Evolutionary conservation across 2,888 invertebrate genomes (phyloP).

Genomic region (Calliphora vomitoria): DNA sequence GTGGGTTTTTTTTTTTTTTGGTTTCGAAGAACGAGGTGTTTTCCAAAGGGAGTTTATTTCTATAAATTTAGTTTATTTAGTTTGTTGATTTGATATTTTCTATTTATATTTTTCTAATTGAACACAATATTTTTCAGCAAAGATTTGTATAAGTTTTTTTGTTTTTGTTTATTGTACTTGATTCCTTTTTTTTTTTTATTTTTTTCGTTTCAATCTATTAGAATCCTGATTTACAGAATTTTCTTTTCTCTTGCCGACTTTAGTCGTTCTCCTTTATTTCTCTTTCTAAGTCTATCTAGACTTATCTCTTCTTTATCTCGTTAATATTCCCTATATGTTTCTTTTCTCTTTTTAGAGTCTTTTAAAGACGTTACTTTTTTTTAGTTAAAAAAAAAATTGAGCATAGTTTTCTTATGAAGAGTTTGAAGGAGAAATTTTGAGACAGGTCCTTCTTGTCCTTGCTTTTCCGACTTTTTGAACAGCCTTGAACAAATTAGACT

Average conservation of each 20-base stretch:
- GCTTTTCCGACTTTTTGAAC: not conserved
- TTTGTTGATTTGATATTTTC: constrained; percentile 32
- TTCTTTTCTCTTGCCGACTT: not conserved
- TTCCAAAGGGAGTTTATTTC: constrained; percentile 32
- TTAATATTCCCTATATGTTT: constrained; percentile 9
- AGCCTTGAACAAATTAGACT: constrained; percentile 23
- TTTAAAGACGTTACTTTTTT: constrained; percentile 22
- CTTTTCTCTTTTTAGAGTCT: constrained; percentile 28
- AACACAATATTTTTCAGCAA: constrained; percentile 75
- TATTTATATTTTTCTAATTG: constrained; percentile 61
- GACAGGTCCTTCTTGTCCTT: constrained; percentile 12
- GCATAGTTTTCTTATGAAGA: constrained; percentile 12
- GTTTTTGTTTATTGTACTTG: constrained; percentile 64
- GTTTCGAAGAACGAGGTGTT: not conserved
- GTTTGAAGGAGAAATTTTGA: constrained; percentile 8
- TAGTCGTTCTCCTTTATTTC: constrained; percentile 20
- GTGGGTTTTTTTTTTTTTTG: constrained; percentile 42
- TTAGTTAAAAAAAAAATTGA: constrained; percentile 36
- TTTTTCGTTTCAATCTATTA: not conserved
- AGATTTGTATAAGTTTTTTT: constrained; percentile 68
- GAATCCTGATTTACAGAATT: constrained; percentile 10
- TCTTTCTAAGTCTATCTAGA: constrained; percentile 17
- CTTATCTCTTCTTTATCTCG: not conserved
- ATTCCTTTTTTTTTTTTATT: constrained; percentile 31
- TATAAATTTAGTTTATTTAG: constrained; percentile 22